Evolutionary conservation across 2,113 vertebrate species (phyloP).

Genomic region (Tragelaphus scriptus): DNA sequence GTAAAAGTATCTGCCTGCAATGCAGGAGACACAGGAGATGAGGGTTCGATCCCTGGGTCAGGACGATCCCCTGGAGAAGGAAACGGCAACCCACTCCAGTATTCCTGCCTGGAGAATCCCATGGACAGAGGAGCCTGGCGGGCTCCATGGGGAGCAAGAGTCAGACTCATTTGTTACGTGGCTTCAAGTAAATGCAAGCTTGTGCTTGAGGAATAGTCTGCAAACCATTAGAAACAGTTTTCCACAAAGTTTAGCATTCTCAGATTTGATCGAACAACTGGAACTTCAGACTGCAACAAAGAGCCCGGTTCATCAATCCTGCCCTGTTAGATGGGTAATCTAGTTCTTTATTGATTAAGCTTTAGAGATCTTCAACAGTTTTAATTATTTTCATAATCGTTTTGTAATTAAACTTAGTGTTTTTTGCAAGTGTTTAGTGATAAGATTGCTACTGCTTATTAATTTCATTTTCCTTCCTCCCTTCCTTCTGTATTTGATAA

Average conservation of each 20-base stretch:
- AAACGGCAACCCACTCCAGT: background rate
- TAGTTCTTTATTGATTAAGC: background rate
- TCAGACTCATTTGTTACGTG: background rate
- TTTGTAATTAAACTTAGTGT: background rate
- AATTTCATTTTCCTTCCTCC: background rate
- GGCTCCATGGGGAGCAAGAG: background rate
- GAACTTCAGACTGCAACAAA: background rate
- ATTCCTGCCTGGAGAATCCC: background rate
- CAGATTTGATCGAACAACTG: background rate
- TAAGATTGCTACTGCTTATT: background rate
- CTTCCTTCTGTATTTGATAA: background rate
- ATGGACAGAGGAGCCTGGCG: background rate
- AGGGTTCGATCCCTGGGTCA: background rate
- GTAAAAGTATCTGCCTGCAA: background rate
- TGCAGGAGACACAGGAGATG: background rate
- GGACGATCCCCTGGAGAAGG: background rate
- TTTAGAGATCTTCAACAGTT: background rate
- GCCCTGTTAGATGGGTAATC: background rate
- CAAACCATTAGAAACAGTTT: background rate
- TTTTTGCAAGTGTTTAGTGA: background rate
- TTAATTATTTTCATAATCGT: conserved; percentile 12
- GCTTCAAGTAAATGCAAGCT: background rate
- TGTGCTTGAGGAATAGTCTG: background rate
- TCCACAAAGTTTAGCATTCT: background rate
- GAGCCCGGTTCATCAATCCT: background rate